Evolutionary conservation across 2,888 invertebrate genomes (phyloP).

Genomic region (Parnassius smintheus): DNA sequence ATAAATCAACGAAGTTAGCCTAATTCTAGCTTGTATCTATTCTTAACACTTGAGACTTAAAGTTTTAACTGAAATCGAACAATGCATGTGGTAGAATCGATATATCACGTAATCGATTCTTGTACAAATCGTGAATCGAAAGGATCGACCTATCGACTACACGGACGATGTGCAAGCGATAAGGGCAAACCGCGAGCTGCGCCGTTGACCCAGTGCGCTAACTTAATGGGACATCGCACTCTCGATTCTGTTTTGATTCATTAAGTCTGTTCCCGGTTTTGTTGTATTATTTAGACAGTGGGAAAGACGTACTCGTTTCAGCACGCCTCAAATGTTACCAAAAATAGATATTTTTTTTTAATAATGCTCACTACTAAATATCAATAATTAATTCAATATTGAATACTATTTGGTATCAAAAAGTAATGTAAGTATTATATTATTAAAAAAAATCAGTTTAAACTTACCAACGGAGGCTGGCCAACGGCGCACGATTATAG

Average conservation of each 20-base stretch:
- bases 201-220: constrained; percentile 68
- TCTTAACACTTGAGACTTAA: no score
- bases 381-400: no score
- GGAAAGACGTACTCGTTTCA: constrained; percentile 19
- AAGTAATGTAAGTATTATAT: no score
- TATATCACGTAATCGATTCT: constrained; percentile 44
- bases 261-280: constrained; percentile 42
- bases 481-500: no score
- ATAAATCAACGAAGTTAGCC: no score
- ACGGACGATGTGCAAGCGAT: constrained; percentile 42
- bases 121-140: constrained; percentile 50
- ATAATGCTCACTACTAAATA: no score
- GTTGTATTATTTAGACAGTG: constrained; percentile 31
- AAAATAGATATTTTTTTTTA: not conserved
- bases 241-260: constrained; percentile 67
- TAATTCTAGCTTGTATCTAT: no score
- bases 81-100: constrained; percentile 38
- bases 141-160: constrained; percentile 50
- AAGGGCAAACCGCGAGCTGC: constrained; percentile 41
- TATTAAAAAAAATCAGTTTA: no score
- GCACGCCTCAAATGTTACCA: not conserved
- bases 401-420: no score
- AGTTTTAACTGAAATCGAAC: not conserved
- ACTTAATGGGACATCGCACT: constrained; percentile 71
- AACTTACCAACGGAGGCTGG: no score